Base-by-base conservation (phyloP, 2,888 invertebrate species). In the Zygogramma bicolorata region DNA sequence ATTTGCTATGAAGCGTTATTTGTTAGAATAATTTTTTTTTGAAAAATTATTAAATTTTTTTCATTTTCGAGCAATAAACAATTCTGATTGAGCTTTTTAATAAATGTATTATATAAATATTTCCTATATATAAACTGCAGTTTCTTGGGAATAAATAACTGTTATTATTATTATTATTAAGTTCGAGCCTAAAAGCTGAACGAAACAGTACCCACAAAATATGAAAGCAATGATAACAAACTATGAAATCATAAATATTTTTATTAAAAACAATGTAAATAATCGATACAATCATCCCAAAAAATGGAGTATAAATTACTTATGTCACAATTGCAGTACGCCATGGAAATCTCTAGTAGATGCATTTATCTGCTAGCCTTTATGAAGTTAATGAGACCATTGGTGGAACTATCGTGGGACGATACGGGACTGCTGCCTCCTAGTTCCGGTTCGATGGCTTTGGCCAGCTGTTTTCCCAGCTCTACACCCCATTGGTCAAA, bases 401-500 rank as follows among this genome's bases (percentile, higher is more conserved):
- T 99, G 59, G 99, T 99, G 27, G 99, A 99, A 27, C 91, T 90
- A 87, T 99, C 99, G 86, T 99, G 99, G 49, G 91, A 91, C 25
- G 92, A 88, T 13, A 95, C 91, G 0, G 92, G 90, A 46, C 88
- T 90, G 25, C 88, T 88, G 82, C 91, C 91, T 73, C 91, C 90
- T 58, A 99, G 88, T 86, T 99, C 99, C 0, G 97, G 96, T 85
- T 99, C 97, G 79, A 99, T 99, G n/a, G 94, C 95, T 88, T 99
- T 99, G 0, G 99, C 99, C 80, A 99, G 88, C 86, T 98, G 97
- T 87, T 99, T 99, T 65, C 99, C 99, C 79, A 99, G 90, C 87
- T 99, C 99, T 65, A 99, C 99, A 38, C 99, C 99, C 98, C 99
- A 99, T 85, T 99, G 99, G 89, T 99, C 99, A 87, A 95, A 99